Evolutionary conservation across 92 coral and sea anemone species (phyloP).

Genomic region (Desmophyllum pertusum): DNA sequence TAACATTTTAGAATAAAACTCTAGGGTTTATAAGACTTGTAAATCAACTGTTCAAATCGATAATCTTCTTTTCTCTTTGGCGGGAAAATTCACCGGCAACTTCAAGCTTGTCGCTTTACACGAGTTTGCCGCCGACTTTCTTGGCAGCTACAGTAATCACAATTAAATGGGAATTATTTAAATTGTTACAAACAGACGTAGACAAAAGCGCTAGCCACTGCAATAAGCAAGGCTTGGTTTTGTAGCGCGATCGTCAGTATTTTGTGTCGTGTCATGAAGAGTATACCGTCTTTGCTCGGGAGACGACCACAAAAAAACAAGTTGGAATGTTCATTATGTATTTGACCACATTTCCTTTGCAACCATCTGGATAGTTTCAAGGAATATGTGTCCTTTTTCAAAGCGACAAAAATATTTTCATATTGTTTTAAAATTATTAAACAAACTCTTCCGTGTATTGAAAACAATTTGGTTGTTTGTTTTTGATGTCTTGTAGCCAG

Average conservation of each 20-base stretch:
- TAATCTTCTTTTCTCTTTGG: neutral
- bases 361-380: neutral
- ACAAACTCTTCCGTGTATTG: neutral
- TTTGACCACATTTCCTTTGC: neutral
- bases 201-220: too few species aligned
- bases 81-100: neutral
- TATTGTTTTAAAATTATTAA: neutral
- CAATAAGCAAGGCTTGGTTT: neutral
- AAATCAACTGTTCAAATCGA: neutral
- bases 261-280: neutral
- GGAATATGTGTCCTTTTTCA: neutral
- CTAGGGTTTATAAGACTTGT: neutral
- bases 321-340: neutral
- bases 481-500: neutral
- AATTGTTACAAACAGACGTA: neutral
- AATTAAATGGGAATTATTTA: too few species aligned
- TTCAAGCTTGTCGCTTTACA: neutral
- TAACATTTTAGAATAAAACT: neutral
- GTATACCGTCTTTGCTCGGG: neutral
- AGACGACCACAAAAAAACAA: neutral
- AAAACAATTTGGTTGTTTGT: neutral
- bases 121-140: too few species aligned
- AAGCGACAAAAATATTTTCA: constrained; percentile 1
- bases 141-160: neutral
- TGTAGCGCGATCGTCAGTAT: neutral